Percentiles rank a stretch among this genome's conserved stretches.
Evolutionary conservation across 2,797 vertebrate genomes (phyloP).

Genomic region (Kryptopterus vitreolus): DNA sequence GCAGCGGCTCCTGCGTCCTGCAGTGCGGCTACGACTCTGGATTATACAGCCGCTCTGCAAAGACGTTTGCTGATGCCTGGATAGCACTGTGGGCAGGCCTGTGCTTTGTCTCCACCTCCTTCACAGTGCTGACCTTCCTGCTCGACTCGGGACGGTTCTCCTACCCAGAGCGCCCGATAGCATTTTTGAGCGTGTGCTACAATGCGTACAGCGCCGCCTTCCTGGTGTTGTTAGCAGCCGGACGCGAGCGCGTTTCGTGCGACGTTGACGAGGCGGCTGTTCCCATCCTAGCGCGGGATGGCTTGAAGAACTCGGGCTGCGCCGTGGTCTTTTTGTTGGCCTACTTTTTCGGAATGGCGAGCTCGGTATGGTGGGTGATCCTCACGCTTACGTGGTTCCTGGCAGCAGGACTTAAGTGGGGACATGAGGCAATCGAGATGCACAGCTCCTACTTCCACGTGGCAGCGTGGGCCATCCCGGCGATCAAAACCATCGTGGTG

Average conservation of each 20-base stretch:
- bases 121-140: conserved; percentile 96
- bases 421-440: conserved; percentile 98
- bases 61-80: conserved; percentile 96
- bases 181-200: conserved; percentile 99
- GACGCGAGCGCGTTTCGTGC: conserved; percentile 96
- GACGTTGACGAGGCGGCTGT: conserved; percentile 93
- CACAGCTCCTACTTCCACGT: conserved; percentile 99
- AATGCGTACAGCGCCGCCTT: conserved; percentile 99
- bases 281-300: conserved; percentile 95
- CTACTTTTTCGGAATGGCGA: conserved; percentile 99
- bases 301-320: conserved; percentile 98
- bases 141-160: conserved; percentile 95
- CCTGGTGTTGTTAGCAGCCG: conserved; percentile 92
- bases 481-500: conserved; percentile 96
- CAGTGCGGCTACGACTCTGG: conserved; percentile 95
- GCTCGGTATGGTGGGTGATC: conserved; percentile 99
- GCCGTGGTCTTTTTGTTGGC: conserved; percentile 98
- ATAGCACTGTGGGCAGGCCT: conserved; percentile 97
- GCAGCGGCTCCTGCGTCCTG: conserved; percentile 86
- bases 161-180: conserved; percentile 96
- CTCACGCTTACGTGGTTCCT: conserved; percentile 97
- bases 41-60: conserved; percentile 86
- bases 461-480: conserved; percentile 98
- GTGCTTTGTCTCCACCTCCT: conserved; percentile 95
- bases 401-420: conserved; percentile 96